phyloP scores from a whole-genome alignment of 2,113 vertebrate genomes.

The Melanostigma gelatinosum region DNA sequence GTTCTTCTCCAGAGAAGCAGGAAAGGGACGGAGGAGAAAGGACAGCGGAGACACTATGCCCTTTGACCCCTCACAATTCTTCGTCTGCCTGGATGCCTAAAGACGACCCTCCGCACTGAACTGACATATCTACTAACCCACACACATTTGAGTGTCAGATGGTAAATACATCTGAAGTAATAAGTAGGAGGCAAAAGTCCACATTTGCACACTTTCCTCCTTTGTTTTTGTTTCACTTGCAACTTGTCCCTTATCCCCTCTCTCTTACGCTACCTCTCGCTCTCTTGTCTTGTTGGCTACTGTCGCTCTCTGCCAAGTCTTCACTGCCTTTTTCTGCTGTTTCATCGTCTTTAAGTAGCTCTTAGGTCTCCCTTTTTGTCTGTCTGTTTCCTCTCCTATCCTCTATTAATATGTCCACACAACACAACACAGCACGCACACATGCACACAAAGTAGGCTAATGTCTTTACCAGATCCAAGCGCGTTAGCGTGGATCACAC shows the following conservation, averaged over 20 bases:
- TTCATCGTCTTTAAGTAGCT: conserved; percentile 21
- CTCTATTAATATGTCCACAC: conserved; percentile 23
- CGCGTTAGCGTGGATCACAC: not conserved
- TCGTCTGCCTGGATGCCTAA: conserved; percentile 34
- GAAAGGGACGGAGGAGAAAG: conserved; percentile 4
- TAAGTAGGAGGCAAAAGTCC: not conserved
- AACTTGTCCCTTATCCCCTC: not conserved
- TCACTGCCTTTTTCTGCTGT: conserved; percentile 32
- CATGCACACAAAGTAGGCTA: conserved; percentile 20
- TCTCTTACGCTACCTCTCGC: not conserved
- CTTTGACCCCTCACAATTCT: conserved; percentile 49
- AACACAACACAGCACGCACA: not conserved
- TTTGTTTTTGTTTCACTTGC: conserved; percentile 11
- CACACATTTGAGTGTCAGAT: conserved; percentile 33
- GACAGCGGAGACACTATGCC: conserved; percentile 8
- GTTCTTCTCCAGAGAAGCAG: not conserved
- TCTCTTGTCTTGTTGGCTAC: not conserved
- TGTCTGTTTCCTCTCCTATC: not conserved
- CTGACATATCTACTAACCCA: conserved; percentile 9
- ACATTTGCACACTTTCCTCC: conserved; percentile 10
- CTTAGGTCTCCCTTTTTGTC: conserved; percentile 32
- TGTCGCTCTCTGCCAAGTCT: conserved; percentile 9
- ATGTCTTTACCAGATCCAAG: conserved; percentile 52
- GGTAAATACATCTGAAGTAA: not conserved
- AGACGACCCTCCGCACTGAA: conserved; percentile 50